A percentile compares a stretch with the other conserved stretches of the same genome.
Conservation (phyloP, 2,888 invertebrate genomes). For the Standfussiana lucernea region DNA sequence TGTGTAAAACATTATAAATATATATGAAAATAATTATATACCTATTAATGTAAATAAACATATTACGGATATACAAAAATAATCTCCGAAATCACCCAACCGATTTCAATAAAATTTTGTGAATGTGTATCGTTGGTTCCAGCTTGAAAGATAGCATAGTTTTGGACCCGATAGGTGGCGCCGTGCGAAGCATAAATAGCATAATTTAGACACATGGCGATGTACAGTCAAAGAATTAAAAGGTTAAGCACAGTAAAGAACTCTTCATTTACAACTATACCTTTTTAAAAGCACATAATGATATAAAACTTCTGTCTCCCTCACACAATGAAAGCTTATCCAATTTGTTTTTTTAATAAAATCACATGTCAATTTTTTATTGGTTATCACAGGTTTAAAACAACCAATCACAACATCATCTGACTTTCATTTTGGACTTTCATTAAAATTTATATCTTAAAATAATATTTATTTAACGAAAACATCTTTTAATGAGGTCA, state of each 20-base stretch:
- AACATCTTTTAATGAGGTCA: conserved; percentile 4
- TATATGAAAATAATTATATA: too few relatives aligned
- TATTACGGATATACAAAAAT: too few relatives aligned
- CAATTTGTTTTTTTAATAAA: neutral
- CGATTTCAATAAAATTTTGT: neutral
- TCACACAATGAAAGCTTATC: neutral
- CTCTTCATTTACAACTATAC: neutral
- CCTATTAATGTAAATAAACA: too few relatives aligned
- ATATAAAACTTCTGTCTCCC: neutral
- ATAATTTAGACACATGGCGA: too few relatives aligned
- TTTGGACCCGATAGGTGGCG: too few relatives aligned
- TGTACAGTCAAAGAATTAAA: too few relatives aligned
- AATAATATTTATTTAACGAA: conserved; percentile 1
- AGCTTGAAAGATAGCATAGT: neutral
- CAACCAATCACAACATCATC: neutral
- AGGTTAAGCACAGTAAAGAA: too few relatives aligned
- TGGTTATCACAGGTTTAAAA: neutral
- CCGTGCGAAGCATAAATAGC: too few relatives aligned
- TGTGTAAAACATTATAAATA: too few relatives aligned
- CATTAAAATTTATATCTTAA: conserved; percentile 6
- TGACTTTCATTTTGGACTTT: too few relatives aligned
- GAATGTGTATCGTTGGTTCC: neutral
- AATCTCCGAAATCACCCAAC: neutral
- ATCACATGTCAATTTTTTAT: neutral
- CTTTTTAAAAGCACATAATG: too few relatives aligned